Evolutionary conservation across 1,140 invertebrate genomes (phyloP), one percentile per base, ranked within the genome.

Genomic region (Zophobas atratus): DNA sequence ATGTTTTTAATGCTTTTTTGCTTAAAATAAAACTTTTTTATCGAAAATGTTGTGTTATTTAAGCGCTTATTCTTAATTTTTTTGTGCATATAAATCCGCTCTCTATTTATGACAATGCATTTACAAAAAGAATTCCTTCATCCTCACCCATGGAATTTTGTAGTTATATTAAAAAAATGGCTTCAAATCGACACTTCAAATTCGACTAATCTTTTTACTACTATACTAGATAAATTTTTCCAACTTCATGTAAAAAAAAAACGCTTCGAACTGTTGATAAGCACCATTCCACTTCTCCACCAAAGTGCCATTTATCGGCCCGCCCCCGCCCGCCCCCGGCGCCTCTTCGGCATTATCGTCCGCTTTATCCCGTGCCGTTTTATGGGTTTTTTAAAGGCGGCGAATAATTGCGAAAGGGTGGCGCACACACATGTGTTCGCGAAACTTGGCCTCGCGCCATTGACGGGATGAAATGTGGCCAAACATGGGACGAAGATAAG

Each of bases 241-340:
- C 60, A 43, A 67, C 60, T 67, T 67, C 43, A 67, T 67, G 60
- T 67, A 46, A 67, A 39, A 20, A 20, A 20, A 20, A 20, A 20
- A 20, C 20, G 20, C 20, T 20, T 20, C 20, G 60, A 39, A 39
- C 43, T 67, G 60, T 67, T 43, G 41, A 67, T 43, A 67, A 39
- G 41, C 60, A 38, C 35, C 60, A 67, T 43, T 67, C 60, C 43
- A 39, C 34, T 38, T 43, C 41, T 67, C 60, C 43, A 39, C 34
- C 38, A 67, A 67, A 67, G 41, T 8, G 60, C 60, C 60, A 67
- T 67, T 67, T 67, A 67, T 67, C 60, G 60, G 60, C 33, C n/a
- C 38, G 0, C 38, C 39, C 43, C 20, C n/a, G 60, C 41, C 41
- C 43, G 43, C 41, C 41, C 8, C 60, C 33, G 60, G 60, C 60